Evolutionary conservation across 2,797 vertebrate species (phyloP).

Genomic region (Syndactyla subalaris): DNA sequence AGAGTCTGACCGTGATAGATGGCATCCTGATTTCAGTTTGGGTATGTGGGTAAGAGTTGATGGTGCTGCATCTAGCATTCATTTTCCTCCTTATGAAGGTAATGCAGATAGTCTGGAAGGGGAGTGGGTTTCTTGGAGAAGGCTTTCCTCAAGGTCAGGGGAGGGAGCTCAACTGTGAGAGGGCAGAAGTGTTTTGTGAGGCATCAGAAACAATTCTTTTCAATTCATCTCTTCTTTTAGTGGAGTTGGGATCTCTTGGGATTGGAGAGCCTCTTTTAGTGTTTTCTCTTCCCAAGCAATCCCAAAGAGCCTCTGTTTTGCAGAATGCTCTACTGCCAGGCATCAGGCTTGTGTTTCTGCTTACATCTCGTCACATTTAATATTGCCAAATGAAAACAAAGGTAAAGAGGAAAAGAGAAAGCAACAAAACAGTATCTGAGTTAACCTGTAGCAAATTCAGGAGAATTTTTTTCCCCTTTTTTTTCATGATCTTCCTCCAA

Average conservation of each 20-base stretch:
- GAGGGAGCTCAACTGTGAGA: neutral
- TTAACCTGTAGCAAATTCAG: neutral
- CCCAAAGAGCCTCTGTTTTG: neutral
- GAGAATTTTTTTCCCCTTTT: neutral
- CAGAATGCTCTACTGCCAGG: neutral
- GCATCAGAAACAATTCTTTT: neutral
- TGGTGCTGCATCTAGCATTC: neutral
- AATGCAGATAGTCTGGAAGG: neutral
- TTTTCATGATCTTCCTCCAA: neutral
- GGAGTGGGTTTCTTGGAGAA: neutral
- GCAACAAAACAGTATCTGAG: neutral
- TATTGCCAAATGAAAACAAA: neutral
- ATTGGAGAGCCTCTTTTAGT: neutral
- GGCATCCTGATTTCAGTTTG: accelerated
- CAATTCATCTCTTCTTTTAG: neutral
- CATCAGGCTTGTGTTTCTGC: neutral
- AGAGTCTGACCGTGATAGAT: neutral
- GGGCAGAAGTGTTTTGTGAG: neutral
- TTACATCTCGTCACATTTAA: neutral
- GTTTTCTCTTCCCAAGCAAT: neutral
- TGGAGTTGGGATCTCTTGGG: neutral
- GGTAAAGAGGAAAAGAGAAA: neutral
- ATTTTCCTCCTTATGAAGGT: neutral
- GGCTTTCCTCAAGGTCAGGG: neutral
- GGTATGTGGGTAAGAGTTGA: neutral